Percentiles rank a stretch among this genome's conserved stretches.
Evolutionary conservation across 1,140 invertebrate species (phyloP).

Genomic region (Drosophila tsacasi): DNA sequence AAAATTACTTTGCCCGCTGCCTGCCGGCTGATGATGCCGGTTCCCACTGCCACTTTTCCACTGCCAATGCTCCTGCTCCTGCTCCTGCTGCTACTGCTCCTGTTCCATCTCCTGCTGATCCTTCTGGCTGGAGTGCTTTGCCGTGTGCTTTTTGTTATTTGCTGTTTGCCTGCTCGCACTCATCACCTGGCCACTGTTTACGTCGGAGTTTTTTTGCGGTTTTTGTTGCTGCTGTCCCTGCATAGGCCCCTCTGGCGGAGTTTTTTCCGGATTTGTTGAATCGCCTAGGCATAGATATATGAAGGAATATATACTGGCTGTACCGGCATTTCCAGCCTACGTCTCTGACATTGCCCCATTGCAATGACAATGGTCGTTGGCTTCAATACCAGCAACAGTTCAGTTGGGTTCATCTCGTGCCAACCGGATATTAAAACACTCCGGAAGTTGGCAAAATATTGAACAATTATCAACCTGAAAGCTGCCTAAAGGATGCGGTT

Average conservation of each 20-base stretch:
- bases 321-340: slow-evolving; percentile 48
- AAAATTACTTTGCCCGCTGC: slow-evolving; percentile 77
- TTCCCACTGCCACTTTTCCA: slow-evolving; percentile 34
- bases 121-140: slow-evolving; percentile 67
- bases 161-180: slow-evolving; percentile 73
- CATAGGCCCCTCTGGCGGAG: slow-evolving; percentile 29
- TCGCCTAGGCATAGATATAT: slow-evolving; percentile 10
- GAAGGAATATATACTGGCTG: slow-evolving; percentile 5
- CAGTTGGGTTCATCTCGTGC: slow-evolving; percentile 30
- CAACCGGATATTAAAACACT: slow-evolving; percentile 68
- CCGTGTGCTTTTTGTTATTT: slow-evolving; percentile 82
- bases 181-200: slow-evolving; percentile 64
- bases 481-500: background rate
- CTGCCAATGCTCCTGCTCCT: slow-evolving; percentile 8
- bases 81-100: slow-evolving; percentile 9
- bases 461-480: slow-evolving; percentile 52
- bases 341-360: slow-evolving; percentile 76
- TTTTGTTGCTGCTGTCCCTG: slow-evolving; percentile 33
- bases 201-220: slow-evolving; percentile 57
- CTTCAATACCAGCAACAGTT: slow-evolving; percentile 33
- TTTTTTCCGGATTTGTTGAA: slow-evolving; percentile 32
- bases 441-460: slow-evolving; percentile 64
- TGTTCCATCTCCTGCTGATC: slow-evolving; percentile 18
- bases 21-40: slow-evolving; percentile 60
- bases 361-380: slow-evolving; percentile 74